Conservation (phyloP, 1,140 invertebrate species). For the Penaeus chinensis region DNA sequence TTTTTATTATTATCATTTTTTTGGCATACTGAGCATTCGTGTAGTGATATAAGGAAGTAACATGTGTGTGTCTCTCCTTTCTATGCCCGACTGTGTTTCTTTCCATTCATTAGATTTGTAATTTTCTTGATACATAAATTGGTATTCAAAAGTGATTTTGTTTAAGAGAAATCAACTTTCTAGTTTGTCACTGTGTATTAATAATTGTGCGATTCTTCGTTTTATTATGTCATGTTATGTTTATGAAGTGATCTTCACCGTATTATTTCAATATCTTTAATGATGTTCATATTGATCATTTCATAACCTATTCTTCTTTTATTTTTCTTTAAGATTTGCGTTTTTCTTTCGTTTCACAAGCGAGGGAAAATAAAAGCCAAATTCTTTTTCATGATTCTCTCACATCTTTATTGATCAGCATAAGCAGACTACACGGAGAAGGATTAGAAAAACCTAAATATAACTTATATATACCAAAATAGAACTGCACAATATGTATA, state of each 20-base stretch:
- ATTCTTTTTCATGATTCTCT: slow-evolving; percentile 47
- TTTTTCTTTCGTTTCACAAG: background rate
- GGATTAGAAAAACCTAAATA: slow-evolving; percentile 62
- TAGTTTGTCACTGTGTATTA: background rate
- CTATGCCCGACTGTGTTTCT: too few species aligned
- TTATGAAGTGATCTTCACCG: background rate
- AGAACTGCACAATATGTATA: slow-evolving; percentile 63
- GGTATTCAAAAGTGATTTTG: too few species aligned
- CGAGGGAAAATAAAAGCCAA: background rate
- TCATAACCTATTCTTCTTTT: too few species aligned
- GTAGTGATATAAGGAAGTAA: too few species aligned
- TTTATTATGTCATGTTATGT: background rate
- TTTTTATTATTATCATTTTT: too few species aligned
- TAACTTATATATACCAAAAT: slow-evolving; percentile 63
- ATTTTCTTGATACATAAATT: too few species aligned
- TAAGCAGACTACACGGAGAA: slow-evolving; percentile 60
- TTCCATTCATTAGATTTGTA: too few species aligned
- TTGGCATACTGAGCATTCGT: too few species aligned
- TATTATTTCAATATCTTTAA: background rate
- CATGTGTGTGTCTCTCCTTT: too few species aligned
- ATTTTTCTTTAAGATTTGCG: background rate
- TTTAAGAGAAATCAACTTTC: background rate
- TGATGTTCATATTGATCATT: background rate
- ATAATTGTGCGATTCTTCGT: background rate
- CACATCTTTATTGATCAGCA: slow-evolving; percentile 62